Percentiles rank a stretch among this genome's conserved stretches.
Evolutionary conservation across 2,113 vertebrate genomes (phyloP).

Genomic region (Benitochromis conjunctus): DNA sequence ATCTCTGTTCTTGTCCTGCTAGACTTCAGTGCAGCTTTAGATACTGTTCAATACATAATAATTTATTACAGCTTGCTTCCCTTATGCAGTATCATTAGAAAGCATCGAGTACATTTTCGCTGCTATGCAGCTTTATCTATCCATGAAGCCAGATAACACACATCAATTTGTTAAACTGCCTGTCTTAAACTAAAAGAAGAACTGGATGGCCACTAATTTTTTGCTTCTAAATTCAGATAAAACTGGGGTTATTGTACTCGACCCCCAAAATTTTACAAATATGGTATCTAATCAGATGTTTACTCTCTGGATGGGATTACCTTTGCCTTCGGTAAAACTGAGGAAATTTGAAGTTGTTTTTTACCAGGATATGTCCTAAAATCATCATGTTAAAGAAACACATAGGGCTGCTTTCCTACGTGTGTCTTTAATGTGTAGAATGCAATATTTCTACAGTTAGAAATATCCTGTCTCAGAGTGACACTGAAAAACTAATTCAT

Average conservation of each 20-base stretch:
- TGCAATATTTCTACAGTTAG: fast-evolving
- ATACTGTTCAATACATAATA: fast-evolving
- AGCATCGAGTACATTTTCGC: neutral
- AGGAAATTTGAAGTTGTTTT: too few relatives aligned
- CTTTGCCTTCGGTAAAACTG: too few relatives aligned
- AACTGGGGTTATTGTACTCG: neutral
- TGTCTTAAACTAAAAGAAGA: neutral
- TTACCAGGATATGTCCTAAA: neutral
- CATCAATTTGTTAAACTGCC: neutral
- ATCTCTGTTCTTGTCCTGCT: fast-evolving
- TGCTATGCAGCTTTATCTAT: neutral
- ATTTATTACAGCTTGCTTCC: neutral
- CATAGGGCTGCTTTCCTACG: fast-evolving
- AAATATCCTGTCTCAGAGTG: neutral
- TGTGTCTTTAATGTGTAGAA: neutral
- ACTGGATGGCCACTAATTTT: neutral
- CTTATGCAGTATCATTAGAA: neutral
- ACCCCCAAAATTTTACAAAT: fast-evolving
- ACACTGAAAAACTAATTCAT: neutral
- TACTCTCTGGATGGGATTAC: neutral
- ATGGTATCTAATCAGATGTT: neutral
- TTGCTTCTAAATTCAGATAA: neutral
- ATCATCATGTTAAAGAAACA: neutral
- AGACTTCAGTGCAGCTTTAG: neutral
- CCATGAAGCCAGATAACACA: neutral